Evolutionary conservation across 1,140 invertebrate genomes (phyloP).

Genomic region (Sogatella furcifera): DNA sequence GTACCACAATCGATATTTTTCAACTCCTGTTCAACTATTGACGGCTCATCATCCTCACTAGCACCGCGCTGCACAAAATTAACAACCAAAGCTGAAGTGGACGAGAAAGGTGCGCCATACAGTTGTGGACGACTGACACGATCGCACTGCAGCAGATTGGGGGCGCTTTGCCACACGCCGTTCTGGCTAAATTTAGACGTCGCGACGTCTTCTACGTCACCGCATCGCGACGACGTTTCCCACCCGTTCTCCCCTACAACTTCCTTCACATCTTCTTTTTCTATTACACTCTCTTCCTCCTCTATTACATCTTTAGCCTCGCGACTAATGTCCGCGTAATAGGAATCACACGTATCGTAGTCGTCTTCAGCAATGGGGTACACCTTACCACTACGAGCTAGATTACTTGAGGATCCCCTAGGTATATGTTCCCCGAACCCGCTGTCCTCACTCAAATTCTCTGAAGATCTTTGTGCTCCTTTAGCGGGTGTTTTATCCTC

Average conservation of each 20-base stretch:
- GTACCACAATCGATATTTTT: conserved; percentile 24
- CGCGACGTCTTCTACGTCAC: conserved; percentile 9
- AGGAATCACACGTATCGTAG: conserved; percentile 5
- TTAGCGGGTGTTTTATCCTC: conserved; percentile 20
- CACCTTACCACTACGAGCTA: conserved; percentile 1
- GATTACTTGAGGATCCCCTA: conserved; percentile 10
- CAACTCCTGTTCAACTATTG: background rate
- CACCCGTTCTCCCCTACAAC: background rate
- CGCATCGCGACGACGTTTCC: background rate
- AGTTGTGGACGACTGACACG: background rate
- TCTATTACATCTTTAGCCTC: conserved; percentile 7
- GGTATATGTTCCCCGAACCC: conserved; percentile 53
- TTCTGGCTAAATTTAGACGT: conserved; percentile 25
- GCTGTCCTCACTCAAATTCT: conserved; percentile 63
- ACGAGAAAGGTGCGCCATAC: conserved; percentile 1
- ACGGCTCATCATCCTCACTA: conserved; percentile 13
- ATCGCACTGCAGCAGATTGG: conserved; percentile 20
- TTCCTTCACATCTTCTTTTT: background rate
- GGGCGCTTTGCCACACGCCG: conserved; percentile 24
- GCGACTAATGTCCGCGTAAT: conserved; percentile 5
- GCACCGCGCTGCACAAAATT: conserved; percentile 10
- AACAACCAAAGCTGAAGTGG: conserved; percentile 13
- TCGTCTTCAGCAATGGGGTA: conserved; percentile 13
- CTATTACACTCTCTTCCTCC: background rate
- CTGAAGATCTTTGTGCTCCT: conserved; percentile 44